These are phyloP conservation scores for Ryuthela nishihirai DNA, from an alignment of 2,888 invertebrate genomes.

Conservation along the genomic window DNA sequence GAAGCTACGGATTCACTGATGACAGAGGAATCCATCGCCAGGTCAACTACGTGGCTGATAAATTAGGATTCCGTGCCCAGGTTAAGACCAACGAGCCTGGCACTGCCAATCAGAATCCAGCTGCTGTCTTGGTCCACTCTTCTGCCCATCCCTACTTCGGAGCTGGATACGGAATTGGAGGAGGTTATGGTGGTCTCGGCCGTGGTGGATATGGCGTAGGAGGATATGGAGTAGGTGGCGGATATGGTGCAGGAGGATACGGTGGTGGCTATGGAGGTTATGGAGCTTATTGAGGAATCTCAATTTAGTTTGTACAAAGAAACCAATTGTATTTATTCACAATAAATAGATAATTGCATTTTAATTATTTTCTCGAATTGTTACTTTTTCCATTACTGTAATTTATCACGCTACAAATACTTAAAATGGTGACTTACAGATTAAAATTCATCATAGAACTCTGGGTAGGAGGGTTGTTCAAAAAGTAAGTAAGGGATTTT, in stretches of 20 bases:
- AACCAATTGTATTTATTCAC: too few relatives aligned
- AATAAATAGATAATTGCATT: too few relatives aligned
- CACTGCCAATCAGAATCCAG: conserved; percentile 14
- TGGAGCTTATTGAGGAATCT: too few relatives aligned
- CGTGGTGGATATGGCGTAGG: conserved; percentile 1
- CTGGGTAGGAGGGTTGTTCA: too few relatives aligned
- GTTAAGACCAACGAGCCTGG: conserved; percentile 29
- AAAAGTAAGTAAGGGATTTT: too few relatives aligned
- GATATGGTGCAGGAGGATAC: not conserved
- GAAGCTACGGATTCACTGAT: conserved; percentile 22
- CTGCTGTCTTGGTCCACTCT: conserved; percentile 6
- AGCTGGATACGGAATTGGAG: not conserved
- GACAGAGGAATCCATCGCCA: conserved; percentile 9
- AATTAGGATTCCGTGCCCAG: conserved; percentile 11
- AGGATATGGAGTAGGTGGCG: not conserved
- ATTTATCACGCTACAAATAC: too few relatives aligned
- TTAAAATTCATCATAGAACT: too few relatives aligned
- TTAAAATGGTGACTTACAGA: too few relatives aligned
- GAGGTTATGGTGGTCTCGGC: not conserved
- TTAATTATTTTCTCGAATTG: too few relatives aligned
- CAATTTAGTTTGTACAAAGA: too few relatives aligned
- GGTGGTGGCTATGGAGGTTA: too few relatives aligned
- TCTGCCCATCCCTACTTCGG: conserved; percentile 13
- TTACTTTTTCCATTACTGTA: too few relatives aligned
- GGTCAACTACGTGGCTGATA: conserved; percentile 22